Evolutionary conservation across 2,888 invertebrate species (phyloP).

Genomic region (Rotaria socialis): DNA sequence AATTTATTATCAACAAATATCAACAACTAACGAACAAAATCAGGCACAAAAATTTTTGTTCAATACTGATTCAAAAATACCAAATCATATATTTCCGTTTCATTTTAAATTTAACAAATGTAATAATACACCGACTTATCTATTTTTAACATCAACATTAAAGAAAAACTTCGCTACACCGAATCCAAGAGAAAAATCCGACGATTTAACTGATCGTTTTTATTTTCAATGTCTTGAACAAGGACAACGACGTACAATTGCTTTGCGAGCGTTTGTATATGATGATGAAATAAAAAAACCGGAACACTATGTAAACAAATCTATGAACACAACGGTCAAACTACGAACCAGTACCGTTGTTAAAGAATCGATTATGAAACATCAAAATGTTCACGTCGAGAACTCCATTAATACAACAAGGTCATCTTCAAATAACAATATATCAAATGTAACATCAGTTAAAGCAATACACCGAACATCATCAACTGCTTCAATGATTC

Average conservation of each 20-base stretch:
- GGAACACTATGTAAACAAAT: neutral
- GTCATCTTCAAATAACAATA: neutral
- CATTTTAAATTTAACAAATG: slow-evolving; percentile 22
- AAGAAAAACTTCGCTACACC: neutral
- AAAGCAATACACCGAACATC: neutral
- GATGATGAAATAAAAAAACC: neutral
- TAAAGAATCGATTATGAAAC: neutral
- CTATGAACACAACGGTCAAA: neutral
- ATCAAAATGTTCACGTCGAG: neutral
- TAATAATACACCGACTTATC: slow-evolving; percentile 9
- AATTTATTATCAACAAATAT: neutral
- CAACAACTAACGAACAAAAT: neutral
- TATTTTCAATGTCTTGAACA: slow-evolving; percentile 20
- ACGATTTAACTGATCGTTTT: neutral
- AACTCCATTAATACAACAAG: neutral
- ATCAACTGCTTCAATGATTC: neutral
- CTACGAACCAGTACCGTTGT: neutral
- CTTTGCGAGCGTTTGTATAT: neutral
- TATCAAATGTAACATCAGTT: neutral
- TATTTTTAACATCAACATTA: slow-evolving; percentile 34
- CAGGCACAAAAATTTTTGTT: neutral
- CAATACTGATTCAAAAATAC: neutral
- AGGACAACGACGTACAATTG: slow-evolving; percentile 19
- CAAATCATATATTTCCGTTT: slow-evolving; percentile 31
- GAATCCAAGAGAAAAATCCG: neutral